phyloP scores from a whole-genome alignment of 2,113 vertebrate genomes.

The Tragelaphus buxtoni region DNA sequence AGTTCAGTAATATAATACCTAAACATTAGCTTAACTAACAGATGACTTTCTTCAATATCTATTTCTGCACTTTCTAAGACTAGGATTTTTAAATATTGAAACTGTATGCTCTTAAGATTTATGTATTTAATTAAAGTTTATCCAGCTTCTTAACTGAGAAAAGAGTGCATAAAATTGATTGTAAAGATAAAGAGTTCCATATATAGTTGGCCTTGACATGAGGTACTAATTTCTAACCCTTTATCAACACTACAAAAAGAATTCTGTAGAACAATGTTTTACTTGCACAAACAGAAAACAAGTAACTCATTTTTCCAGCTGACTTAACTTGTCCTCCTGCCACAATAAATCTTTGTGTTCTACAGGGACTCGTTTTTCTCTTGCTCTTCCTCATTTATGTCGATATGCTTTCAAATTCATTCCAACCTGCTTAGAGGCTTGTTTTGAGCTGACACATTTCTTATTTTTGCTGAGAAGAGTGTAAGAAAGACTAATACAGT shows the following conservation, averaged over 20 bases:
- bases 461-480: conserved; percentile 51
- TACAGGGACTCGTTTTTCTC: neutral
- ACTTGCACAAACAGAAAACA: conserved; percentile 8
- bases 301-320: neutral
- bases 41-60: neutral
- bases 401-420: conserved; percentile 66
- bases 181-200: neutral
- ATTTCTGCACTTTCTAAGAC: neutral
- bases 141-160: conserved; percentile 36
- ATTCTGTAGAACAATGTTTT: conserved; percentile 32
- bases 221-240: conserved; percentile 38
- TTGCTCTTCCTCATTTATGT: conserved; percentile 59
- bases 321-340: conserved; percentile 37
- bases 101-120: neutral
- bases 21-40: neutral
- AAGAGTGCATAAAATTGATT: neutral
- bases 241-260: neutral
- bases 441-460: conserved; percentile 37
- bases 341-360: conserved; percentile 8
- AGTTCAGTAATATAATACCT: neutral
- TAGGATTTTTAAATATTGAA: neutral
- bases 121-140: neutral
- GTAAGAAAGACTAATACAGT: conserved; percentile 59
- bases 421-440: conserved; percentile 39
- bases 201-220: neutral